phyloP scores from a whole-genome alignment of 2,113 vertebrate genomes.

The Datnioides undecimradiatus region DNA sequence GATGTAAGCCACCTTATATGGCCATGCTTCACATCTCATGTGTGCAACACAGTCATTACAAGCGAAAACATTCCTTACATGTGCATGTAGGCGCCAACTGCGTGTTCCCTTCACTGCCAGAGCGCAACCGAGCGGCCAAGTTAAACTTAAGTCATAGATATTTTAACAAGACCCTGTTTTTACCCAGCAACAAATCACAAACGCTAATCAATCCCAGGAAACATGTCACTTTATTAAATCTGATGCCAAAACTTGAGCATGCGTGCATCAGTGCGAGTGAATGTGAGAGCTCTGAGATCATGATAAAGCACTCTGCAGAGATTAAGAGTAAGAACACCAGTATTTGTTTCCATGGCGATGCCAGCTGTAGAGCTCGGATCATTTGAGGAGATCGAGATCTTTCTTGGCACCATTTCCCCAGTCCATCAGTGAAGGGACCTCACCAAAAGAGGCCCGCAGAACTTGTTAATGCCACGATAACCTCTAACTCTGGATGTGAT shows the following conservation, averaged over 20 bases:
- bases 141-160: conserved; percentile 32
- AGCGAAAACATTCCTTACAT: conserved; percentile 48
- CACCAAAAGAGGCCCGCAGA: conserved; percentile 16
- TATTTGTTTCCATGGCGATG: not conserved
- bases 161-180: conserved; percentile 33
- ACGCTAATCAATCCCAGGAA: conserved; percentile 35
- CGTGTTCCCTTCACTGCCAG: conserved; percentile 42
- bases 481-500: conserved; percentile 59
- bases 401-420: conserved; percentile 12
- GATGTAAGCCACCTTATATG: conserved; percentile 53
- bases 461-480: conserved; percentile 61
- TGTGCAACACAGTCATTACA: conserved; percentile 14
- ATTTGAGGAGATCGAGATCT: conserved; percentile 8
- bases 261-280: conserved; percentile 5
- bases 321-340: not conserved
- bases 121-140: conserved; percentile 40
- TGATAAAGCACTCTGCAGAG: not conserved
- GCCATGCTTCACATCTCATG: conserved; percentile 35
- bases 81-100: conserved; percentile 22
- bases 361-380: not conserved
- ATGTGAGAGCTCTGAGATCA: conserved; percentile 14
- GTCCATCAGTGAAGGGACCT: not conserved
- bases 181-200: conserved; percentile 28
- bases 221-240: conserved; percentile 33
- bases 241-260: conserved; percentile 17